Evolutionary conservation across 1,140 invertebrate genomes (phyloP).

Genomic region (Cydia pomonella): DNA sequence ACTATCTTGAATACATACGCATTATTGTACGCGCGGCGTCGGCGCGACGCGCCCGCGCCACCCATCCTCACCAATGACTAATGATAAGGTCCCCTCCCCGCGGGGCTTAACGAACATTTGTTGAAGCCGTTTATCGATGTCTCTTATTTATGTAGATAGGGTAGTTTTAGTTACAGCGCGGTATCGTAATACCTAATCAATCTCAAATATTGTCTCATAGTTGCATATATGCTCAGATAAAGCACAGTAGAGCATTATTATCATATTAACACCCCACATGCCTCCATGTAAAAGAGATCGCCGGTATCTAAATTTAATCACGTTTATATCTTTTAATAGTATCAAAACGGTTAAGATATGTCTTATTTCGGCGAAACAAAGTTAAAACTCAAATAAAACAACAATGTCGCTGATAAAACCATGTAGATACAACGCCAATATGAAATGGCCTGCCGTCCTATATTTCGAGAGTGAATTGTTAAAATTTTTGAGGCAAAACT

Average conservation of each 20-base stretch:
- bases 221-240: not conserved
- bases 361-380: constrained; percentile 42
- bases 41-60: constrained; percentile 10
- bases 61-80: constrained; percentile 9
- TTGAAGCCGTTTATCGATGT: constrained; percentile 10
- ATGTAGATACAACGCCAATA: constrained; percentile 64
- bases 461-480: constrained; percentile 25
- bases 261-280: not conserved
- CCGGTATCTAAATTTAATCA: not conserved
- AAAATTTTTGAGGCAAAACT: constrained; percentile 40
- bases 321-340: not conserved
- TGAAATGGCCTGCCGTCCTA: constrained; percentile 49
- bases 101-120: not conserved
- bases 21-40: not conserved
- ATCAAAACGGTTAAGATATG: not conserved
- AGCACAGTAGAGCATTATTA: not conserved
- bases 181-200: not conserved
- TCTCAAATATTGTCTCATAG: not conserved
- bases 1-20: not conserved
- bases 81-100: constrained; percentile 19
- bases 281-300: not conserved
- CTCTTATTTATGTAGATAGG: not conserved
- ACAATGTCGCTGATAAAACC: constrained; percentile 66
- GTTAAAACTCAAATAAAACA: constrained; percentile 54
- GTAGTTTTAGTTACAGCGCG: not conserved